Percentiles rank a stretch among this genome's conserved stretches.
These are phyloP conservation scores for Amphilophus citrinellus DNA, from an alignment of 2,113 vertebrate species.

Conservation along the genomic window DNA sequence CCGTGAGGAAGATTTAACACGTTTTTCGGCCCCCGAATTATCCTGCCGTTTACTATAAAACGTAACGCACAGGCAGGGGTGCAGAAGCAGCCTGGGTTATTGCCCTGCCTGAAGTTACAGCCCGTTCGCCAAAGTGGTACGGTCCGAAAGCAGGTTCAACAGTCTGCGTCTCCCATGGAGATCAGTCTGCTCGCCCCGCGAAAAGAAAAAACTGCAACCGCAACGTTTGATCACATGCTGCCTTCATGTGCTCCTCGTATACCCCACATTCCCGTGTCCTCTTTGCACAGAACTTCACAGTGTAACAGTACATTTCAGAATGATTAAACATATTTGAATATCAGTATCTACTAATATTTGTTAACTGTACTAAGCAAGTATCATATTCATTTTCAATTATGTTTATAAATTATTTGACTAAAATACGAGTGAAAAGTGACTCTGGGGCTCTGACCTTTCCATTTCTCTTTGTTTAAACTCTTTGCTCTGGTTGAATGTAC, in stretches of 20 bases:
- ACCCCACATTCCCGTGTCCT: too few species aligned
- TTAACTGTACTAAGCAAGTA: background rate
- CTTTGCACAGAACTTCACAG: background rate
- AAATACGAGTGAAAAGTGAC: background rate
- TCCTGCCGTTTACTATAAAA: background rate
- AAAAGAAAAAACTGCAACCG: conserved; percentile 48
- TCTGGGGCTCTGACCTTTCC: background rate
- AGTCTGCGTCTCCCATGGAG: conserved; percentile 73
- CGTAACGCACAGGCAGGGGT: background rate
- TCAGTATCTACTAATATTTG: background rate
- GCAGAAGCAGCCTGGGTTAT: background rate
- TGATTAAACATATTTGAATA: background rate
- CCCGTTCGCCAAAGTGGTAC: conserved; percentile 70
- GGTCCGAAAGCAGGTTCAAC: conserved; percentile 82
- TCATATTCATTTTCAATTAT: background rate
- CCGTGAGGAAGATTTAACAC: background rate
- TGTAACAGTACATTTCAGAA: background rate
- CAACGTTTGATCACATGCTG: conserved; percentile 55
- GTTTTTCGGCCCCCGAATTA: fast-evolving
- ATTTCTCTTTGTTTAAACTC: background rate
- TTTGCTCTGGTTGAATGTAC: background rate
- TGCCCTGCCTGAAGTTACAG: background rate
- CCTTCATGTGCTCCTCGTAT: conserved; percentile 46
- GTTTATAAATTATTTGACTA: background rate
- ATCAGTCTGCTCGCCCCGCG: conserved; percentile 67